Conservation (phyloP, 2,113 vertebrate genomes). For the Antidorcas marsupialis region DNA sequence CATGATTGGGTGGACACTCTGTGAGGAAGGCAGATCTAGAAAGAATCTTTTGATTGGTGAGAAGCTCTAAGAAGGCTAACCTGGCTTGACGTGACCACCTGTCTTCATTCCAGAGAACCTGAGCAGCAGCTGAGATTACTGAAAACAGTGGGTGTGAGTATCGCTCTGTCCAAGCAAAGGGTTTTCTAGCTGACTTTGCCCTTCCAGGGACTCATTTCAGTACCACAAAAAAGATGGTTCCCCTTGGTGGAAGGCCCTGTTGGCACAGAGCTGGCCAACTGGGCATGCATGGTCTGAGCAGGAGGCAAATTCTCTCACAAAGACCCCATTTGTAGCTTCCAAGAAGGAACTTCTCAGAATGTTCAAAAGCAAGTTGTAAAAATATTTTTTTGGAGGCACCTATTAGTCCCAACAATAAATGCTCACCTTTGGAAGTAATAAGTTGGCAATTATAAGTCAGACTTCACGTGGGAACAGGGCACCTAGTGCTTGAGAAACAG, state of each 20-base stretch:
- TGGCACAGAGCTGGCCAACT: neutral
- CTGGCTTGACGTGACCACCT: neutral
- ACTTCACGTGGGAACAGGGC: neutral
- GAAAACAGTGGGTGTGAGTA: neutral
- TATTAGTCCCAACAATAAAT: constrained; percentile 55
- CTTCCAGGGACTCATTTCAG: neutral
- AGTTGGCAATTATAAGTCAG: constrained; percentile 36
- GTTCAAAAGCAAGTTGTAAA: constrained; percentile 34
- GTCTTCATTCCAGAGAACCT: neutral
- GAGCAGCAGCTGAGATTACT: neutral
- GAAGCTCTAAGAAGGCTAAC: neutral
- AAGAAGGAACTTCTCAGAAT: constrained; percentile 14
- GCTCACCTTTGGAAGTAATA: constrained; percentile 31
- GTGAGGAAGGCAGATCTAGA: neutral
- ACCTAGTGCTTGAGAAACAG: constrained; percentile 32
- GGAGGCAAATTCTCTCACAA: neutral
- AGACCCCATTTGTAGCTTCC: constrained; percentile 19
- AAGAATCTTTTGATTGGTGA: neutral
- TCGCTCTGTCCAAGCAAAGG: neutral
- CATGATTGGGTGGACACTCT: neutral
- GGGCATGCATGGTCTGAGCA: neutral
- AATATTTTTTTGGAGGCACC: constrained; percentile 47
- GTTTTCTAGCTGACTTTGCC: neutral
- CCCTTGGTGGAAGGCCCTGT: neutral
- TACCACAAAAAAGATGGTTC: neutral